phyloP scores from a whole-genome alignment of 2,888 invertebrate genomes.

The Siphonodentalium dalli region DNA sequence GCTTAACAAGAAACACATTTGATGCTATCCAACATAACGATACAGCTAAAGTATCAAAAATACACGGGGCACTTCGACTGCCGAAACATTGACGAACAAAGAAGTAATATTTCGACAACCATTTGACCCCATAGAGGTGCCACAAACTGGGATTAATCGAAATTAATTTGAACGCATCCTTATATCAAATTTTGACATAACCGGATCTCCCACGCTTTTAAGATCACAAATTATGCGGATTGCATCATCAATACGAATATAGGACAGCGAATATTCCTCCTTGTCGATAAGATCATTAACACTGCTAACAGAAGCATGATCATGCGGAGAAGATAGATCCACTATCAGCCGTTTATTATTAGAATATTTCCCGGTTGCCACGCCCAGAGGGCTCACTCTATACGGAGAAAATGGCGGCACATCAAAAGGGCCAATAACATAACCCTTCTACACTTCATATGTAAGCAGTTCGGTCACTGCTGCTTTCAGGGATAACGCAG shows the following conservation, averaged over 20 bases:
- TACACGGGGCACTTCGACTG: conserved; percentile 19
- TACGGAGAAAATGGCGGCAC: conserved; percentile 16
- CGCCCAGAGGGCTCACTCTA: conserved; percentile 26
- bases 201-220: conserved; percentile 10
- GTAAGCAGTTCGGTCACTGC: conserved; percentile 15
- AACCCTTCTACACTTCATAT: conserved; percentile 24
- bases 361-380: conserved; percentile 27
- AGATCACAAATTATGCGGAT: conserved; percentile 17
- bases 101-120: conserved; percentile 22
- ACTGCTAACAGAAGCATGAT: conserved; percentile 15
- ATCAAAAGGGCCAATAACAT: conserved; percentile 23
- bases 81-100: conserved; percentile 24
- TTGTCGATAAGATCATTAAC: conserved; percentile 31
- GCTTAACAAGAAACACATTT: conserved; percentile 15
- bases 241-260: conserved; percentile 31
- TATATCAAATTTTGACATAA: conserved; percentile 26
- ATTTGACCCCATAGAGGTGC: conserved; percentile 23
- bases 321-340: conserved; percentile 31
- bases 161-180: conserved; percentile 26
- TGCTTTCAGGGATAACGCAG: conserved; percentile 13
- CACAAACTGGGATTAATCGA: conserved; percentile 18
- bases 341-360: conserved; percentile 27
- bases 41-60: conserved; percentile 21
- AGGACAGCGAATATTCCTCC: conserved; percentile 18
- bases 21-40: conserved; percentile 27